phyloP scores from a whole-genome alignment of 92 coral and sea anemone species.

The Pocillopora meandrina region DNA sequence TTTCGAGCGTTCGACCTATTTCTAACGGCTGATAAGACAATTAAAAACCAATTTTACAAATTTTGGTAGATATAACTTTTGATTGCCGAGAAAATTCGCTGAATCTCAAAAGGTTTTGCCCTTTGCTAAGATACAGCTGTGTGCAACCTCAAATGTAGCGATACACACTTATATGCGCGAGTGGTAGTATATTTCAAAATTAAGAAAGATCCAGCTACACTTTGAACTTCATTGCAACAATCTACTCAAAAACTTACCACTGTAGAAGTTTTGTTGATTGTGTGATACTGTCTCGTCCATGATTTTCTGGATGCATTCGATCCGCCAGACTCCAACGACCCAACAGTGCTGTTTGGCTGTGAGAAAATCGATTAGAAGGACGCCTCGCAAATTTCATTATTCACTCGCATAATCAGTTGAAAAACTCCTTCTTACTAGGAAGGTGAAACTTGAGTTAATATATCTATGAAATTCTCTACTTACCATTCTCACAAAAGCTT shows the following conservation, averaged over 20 bases:
- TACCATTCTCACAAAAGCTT: slow-evolving; percentile 13
- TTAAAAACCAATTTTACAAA: too few relatives aligned
- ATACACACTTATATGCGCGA: too few relatives aligned
- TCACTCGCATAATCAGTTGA: neutral
- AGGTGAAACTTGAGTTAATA: neutral
- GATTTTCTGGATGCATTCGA: slow-evolving; percentile 92
- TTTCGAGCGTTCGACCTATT: too few relatives aligned
- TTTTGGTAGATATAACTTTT: too few relatives aligned
- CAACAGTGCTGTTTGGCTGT: slow-evolving; percentile 90
- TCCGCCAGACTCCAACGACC: slow-evolving; percentile 90
- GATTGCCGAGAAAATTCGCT: too few relatives aligned
- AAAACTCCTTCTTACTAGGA: neutral
- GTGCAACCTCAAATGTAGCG: too few relatives aligned
- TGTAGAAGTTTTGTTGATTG: slow-evolving; percentile 92
- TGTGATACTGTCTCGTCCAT: slow-evolving; percentile 90
- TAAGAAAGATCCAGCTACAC: neutral
- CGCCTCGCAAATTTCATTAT: neutral
- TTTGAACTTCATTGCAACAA: neutral
- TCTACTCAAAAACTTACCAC: slow-evolving; percentile 68
- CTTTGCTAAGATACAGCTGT: too few relatives aligned
- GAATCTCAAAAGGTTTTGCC: too few relatives aligned
- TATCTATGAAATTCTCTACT: neutral
- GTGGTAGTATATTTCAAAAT: too few relatives aligned
- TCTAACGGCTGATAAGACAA: too few relatives aligned
- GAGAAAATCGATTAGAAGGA: neutral